These are phyloP conservation scores for Hypselothyrea guttata DNA, from an alignment of 2,888 invertebrate genomes.

Conservation along the genomic window DNA sequence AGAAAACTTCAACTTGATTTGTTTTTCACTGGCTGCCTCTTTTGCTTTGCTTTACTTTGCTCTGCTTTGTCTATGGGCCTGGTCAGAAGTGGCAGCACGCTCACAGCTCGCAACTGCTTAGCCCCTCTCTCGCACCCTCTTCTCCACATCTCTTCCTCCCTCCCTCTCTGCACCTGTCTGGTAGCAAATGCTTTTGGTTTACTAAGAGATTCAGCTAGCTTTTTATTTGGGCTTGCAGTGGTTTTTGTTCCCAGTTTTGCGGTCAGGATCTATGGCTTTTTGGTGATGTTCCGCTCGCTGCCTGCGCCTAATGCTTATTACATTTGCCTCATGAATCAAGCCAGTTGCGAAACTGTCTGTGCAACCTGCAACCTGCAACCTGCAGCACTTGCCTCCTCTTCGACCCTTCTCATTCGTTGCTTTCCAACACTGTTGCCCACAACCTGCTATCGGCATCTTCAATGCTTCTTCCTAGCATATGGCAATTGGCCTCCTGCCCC, in stretches of 20 bases:
- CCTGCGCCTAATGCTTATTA: constrained; percentile 70
- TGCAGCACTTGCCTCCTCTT: not conserved
- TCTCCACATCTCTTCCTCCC: no score
- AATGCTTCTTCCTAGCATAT: constrained; percentile 25
- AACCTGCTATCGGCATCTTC: constrained; percentile 19
- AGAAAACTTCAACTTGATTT: constrained; percentile 78
- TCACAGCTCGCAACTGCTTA: constrained; percentile 64
- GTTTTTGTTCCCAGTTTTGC: constrained; percentile 53
- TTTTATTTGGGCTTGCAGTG: constrained; percentile 51
- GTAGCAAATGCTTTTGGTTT: not conserved
- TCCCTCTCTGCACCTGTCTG: constrained; percentile 21
- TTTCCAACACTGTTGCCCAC: not conserved
- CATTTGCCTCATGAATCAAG: constrained; percentile 74
- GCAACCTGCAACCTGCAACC: constrained; percentile 9
- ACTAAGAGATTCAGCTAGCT: not conserved
- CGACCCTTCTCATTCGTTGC: not conserved
- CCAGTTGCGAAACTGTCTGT: constrained; percentile 45
- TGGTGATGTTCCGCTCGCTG: constrained; percentile 39
- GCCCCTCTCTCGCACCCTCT: constrained; percentile 18
- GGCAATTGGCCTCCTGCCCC: constrained; percentile 4
- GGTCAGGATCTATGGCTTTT: constrained; percentile 43
- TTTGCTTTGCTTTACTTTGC: constrained; percentile 16
- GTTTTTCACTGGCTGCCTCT: constrained; percentile 61
- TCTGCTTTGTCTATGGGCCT: constrained; percentile 26
- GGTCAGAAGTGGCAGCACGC: constrained; percentile 56